These are phyloP conservation scores for Hydrozoanthus tunicans DNA, from an alignment of 64 coral and sea anemone genomes.

Conservation along the genomic window DNA sequence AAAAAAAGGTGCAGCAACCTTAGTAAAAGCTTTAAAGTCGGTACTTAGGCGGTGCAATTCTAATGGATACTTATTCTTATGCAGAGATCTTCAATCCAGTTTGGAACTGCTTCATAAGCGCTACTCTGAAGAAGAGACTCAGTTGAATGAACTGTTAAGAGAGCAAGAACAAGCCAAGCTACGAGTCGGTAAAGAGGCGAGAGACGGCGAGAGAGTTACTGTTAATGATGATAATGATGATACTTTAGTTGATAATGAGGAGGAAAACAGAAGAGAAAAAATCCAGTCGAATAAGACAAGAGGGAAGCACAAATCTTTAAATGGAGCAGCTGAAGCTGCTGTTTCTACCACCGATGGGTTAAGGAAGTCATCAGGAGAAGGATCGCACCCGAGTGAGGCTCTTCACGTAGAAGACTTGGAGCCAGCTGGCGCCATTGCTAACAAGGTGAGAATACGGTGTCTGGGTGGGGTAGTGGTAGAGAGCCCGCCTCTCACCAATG, in stretches of 20 bases:
- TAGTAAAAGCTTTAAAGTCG: neutral
- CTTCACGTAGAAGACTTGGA: slow-evolving; percentile 58
- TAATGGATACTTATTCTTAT: neutral
- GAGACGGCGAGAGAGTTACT: no score
- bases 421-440: slow-evolving; percentile 2
- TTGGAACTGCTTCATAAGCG: slow-evolving; percentile 36
- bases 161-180: slow-evolving; percentile 36
- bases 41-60: no score
- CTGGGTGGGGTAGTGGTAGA: neutral
- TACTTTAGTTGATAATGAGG: slow-evolving; percentile 30
- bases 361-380: slow-evolving; percentile 37
- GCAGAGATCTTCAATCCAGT: slow-evolving; percentile 44
- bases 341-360: neutral
- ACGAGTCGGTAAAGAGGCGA: neutral
- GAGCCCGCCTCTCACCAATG: no score
- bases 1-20: neutral
- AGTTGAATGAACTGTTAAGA: slow-evolving; percentile 39
- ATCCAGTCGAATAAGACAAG: neutral
- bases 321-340: neutral
- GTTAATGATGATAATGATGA: slow-evolving; percentile 9
- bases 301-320: neutral
- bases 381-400: slow-evolving; percentile 23
- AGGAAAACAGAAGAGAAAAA: neutral
- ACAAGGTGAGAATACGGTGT: slow-evolving; percentile 6
- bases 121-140: slow-evolving; percentile 24